Evolutionary conservation across 2,797 vertebrate species (phyloP), one percentile per base, ranked within the genome.

Genomic region (Siniperca scherzeri): DNA sequence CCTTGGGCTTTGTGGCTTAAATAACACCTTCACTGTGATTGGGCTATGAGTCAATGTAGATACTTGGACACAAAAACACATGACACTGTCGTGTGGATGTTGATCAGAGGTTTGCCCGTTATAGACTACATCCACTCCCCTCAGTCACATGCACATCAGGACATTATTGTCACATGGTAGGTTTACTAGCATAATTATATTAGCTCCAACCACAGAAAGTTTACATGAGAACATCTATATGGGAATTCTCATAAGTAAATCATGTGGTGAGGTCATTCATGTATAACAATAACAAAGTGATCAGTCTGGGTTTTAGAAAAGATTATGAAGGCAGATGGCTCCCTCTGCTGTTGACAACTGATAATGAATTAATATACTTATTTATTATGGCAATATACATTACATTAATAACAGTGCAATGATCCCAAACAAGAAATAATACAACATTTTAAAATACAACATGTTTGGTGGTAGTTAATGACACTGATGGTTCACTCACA

Each of bases 311-410:
- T 17, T 61, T n/a, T 17, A 5, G 22, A 27, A 13, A n/a, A 27
- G 56, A 60, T 59, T 62, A 48, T 69, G 30, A 85, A 86, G 79
- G 70, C 11, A 57, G 30, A 59, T 74, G 62, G 86, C 91, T 61
- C 93, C 91, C 88, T 85, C 93, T 93, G 86, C 82, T 93, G 92
- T 69, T 74, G 4, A 69, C 3, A 61, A 30, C 7, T 38, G 40
- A 79, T 17, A 75, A 21, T 4, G 2, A 56, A 50, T 33, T 3
- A 76, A 33, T 25, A 25, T 22, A 40, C 2, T n/a, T 22, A 11
- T 59, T 59, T 50, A 14, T 27, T 57, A 38, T 56, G 3, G n/a
- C 27, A 7, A 36, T 3, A 42, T 12, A 42, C 40, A 42, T 11
- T 10, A 10, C 40, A 12, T 42, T 36, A 36, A 36, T 5, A 12